Conservation (phyloP, 1,140 invertebrate species). For the Papilio dardanus region DNA sequence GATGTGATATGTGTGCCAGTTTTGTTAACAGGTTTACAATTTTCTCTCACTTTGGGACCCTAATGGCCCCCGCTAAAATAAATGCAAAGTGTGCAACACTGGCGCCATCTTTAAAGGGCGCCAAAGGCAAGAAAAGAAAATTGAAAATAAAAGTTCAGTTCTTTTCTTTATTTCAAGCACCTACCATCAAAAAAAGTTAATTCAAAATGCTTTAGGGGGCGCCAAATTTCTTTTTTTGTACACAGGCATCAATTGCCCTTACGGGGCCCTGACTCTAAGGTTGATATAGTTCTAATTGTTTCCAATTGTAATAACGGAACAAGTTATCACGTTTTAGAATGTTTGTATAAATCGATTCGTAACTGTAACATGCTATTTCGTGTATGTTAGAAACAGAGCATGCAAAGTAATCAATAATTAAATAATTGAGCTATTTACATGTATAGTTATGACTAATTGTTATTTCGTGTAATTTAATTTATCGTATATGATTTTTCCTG, state of each 20-base stretch:
- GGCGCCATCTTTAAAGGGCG: no score
- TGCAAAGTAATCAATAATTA: slow-evolving; percentile 5
- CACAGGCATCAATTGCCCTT: no score
- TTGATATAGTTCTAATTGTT: not conserved
- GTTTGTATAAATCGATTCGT: not conserved
- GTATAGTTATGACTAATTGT: not conserved
- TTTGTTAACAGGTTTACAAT: not conserved
- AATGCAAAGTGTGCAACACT: no score
- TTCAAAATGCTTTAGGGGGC: no score
- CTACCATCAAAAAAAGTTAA: no score
- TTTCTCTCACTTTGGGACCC: no score
- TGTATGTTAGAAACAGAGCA: not conserved
- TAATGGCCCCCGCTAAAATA: no score
- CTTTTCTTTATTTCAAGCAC: no score
- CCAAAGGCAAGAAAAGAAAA: no score
- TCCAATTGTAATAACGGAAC: not conserved
- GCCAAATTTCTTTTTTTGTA: no score
- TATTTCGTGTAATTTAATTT: not conserved
- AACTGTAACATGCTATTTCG: not conserved
- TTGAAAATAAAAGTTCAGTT: no score
- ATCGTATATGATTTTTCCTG: not conserved
- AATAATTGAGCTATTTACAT: not conserved
- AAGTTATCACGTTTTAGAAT: not conserved
- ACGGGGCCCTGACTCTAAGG: not conserved
- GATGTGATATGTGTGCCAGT: not conserved